A percentile compares a stretch with the other conserved stretches of the same genome.
phyloP scores from a whole-genome alignment of 2,888 invertebrate species.

The Orgyia antiqua region DNA sequence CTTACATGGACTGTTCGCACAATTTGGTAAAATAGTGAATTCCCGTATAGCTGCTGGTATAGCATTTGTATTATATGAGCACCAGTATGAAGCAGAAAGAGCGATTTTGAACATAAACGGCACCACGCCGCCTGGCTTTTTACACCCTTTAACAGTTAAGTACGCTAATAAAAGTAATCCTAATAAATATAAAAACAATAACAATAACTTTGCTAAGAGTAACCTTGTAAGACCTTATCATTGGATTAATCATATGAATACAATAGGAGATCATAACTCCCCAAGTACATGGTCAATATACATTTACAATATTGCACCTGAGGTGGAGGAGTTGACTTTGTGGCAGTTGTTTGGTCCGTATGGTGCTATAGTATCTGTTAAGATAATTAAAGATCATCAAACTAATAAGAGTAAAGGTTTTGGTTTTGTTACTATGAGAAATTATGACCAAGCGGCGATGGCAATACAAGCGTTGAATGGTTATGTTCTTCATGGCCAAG shows the following conservation, averaged over 20 bases:
- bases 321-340: slow-evolving; percentile 72
- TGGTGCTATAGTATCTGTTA: slow-evolving; percentile 78
- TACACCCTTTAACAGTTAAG: slow-evolving; percentile 77
- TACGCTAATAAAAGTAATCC: slow-evolving; percentile 78
- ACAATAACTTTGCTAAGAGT: slow-evolving; percentile 68
- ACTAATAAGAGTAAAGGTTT: slow-evolving; percentile 77
- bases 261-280: slow-evolving; percentile 69
- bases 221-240: slow-evolving; percentile 68
- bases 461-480: slow-evolving; percentile 75
- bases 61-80: slow-evolving; percentile 74
- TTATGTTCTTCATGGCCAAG: slow-evolving; percentile 67
- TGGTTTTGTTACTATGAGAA: slow-evolving; percentile 76
- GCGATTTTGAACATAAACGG: slow-evolving; percentile 72
- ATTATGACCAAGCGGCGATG: slow-evolving; percentile 76
- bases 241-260: slow-evolving; percentile 74
- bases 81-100: slow-evolving; percentile 71
- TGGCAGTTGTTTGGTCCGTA: slow-evolving; percentile 77
- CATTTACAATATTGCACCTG: slow-evolving; percentile 74
- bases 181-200: slow-evolving; percentile 72
- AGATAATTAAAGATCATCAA: slow-evolving; percentile 75
- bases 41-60: slow-evolving; percentile 76
- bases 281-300: slow-evolving; percentile 76
- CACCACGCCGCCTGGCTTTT: slow-evolving; percentile 70
- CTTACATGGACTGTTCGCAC: slow-evolving; percentile 75
- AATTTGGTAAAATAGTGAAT: slow-evolving; percentile 77